Percentiles rank a stretch among this genome's conserved stretches.
These are phyloP conservation scores for Deroptyus accipitrinus DNA, from an alignment of 2,113 vertebrate genomes.

Conservation along the genomic window DNA sequence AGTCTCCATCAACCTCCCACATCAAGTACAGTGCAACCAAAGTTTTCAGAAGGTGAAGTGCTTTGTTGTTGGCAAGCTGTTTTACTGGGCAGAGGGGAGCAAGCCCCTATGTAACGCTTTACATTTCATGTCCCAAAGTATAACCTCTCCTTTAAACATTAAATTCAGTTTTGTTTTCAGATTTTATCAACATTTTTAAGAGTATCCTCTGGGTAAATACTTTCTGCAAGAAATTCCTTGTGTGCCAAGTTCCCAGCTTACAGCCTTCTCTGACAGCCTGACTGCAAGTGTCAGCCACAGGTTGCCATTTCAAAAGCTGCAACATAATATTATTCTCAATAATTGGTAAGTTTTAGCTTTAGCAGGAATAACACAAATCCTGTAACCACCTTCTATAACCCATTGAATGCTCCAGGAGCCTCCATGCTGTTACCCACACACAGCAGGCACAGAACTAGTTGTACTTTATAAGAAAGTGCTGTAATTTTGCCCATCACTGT, in stretches of 20 bases:
- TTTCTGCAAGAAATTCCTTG: neutral
- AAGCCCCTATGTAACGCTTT: neutral
- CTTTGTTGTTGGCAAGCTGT: neutral
- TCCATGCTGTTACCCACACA: neutral
- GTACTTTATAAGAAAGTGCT: neutral
- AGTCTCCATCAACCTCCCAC: neutral
- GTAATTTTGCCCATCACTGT: neutral
- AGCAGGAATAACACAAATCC: neutral
- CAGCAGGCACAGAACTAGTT: neutral
- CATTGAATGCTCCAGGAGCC: neutral
- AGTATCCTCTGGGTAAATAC: neutral
- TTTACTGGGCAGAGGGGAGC: neutral
- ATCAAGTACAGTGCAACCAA: neutral
- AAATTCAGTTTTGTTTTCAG: neutral
- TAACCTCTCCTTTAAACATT: neutral
- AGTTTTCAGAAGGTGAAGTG: neutral
- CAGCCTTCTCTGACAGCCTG: neutral
- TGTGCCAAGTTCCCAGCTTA: neutral
- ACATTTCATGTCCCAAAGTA: neutral
- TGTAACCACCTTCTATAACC: neutral
- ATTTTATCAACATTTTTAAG: neutral
- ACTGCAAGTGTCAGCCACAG: neutral
- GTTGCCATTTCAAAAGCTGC: neutral
- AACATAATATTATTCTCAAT: neutral
- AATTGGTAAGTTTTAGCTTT: neutral